Percentiles rank a stretch among this genome's conserved stretches.
Evolutionary conservation across 2,888 invertebrate genomes (phyloP).

Genomic region (Leistus spinibarbis): DNA sequence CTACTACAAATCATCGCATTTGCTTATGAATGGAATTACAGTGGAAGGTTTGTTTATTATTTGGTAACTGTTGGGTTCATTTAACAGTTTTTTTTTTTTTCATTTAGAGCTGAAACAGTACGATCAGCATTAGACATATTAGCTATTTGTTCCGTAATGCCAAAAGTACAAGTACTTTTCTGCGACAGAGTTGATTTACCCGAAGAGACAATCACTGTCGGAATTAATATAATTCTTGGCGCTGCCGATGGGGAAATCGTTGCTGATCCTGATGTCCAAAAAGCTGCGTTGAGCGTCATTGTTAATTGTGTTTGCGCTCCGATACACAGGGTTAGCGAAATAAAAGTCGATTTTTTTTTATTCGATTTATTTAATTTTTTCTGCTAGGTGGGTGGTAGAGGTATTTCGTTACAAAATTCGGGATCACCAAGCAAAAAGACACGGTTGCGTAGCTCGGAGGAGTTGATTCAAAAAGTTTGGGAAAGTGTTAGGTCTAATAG

Average conservation of each 20-base stretch:
- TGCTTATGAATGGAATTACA: conserved; percentile 91
- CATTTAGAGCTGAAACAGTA: conserved; percentile 76
- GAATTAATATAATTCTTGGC: conserved; percentile 77
- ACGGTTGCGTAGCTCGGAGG: conserved; percentile 75
- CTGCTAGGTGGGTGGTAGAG: conserved; percentile 59
- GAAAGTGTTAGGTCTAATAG: conserved; percentile 92
- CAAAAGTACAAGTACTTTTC: conserved; percentile 73
- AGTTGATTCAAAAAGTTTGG: conserved; percentile 92
- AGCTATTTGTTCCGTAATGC: conserved; percentile 88
- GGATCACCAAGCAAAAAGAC: conserved; percentile 66
- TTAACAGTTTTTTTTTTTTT: conserved; percentile 42
- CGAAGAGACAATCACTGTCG: conserved; percentile 78
- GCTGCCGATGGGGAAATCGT: conserved; percentile 92
- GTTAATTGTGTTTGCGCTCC: conserved; percentile 96
- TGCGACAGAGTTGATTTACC: conserved; percentile 79
- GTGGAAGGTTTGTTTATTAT: conserved; percentile 66
- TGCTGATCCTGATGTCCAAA: conserved; percentile 89
- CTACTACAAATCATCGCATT: conserved; percentile 86
- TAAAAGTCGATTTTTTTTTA: background rate
- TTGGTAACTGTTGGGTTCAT: conserved; percentile 14
- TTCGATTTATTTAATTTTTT: conserved; percentile 2
- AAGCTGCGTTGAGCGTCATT: conserved; percentile 86
- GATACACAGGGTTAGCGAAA: conserved; percentile 69
- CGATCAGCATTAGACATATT: conserved; percentile 85
- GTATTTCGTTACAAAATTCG: conserved; percentile 52